phyloP scores from a whole-genome alignment of 2,888 invertebrate species.

The Hydrotaea diabolus region DNA sequence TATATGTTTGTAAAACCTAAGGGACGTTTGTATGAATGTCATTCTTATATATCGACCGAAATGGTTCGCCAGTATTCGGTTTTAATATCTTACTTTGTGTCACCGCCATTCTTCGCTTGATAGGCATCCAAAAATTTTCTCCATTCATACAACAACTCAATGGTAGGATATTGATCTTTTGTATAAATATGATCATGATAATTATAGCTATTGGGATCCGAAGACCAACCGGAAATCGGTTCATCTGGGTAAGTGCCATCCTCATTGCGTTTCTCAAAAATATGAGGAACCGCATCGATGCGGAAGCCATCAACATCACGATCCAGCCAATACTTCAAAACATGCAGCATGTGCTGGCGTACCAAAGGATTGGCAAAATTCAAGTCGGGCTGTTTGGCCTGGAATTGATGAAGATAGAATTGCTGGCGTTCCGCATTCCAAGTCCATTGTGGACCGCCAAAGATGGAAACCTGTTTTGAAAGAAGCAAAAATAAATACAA shows the following conservation, averaged over 20 bases:
- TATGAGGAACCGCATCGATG: constrained; percentile 84
- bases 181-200: constrained; percentile 85
- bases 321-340: constrained; percentile 87
- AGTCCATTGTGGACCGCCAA: constrained; percentile 86
- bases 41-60: too few relatives aligned
- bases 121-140: constrained; percentile 82
- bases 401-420: constrained; percentile 86
- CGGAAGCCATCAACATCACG: constrained; percentile 90
- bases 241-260: constrained; percentile 80
- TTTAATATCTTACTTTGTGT: constrained; percentile 76
- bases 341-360: constrained; percentile 84
- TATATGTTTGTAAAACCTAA: too few relatives aligned
- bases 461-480: constrained; percentile 80
- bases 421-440: constrained; percentile 84
- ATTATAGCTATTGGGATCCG: constrained; percentile 82
- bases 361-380: constrained; percentile 88
- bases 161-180: constrained; percentile 83
- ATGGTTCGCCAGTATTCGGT: too few relatives aligned
- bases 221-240: constrained; percentile 81
- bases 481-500: background rate
- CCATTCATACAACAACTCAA: constrained; percentile 83
- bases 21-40: too few relatives aligned
- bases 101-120: constrained; percentile 74
- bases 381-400: constrained; percentile 88
- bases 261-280: constrained; percentile 81